Evolutionary conservation across 2,888 invertebrate genomes (phyloP).

Genomic region (Brachypalpus laphriformis): DNA sequence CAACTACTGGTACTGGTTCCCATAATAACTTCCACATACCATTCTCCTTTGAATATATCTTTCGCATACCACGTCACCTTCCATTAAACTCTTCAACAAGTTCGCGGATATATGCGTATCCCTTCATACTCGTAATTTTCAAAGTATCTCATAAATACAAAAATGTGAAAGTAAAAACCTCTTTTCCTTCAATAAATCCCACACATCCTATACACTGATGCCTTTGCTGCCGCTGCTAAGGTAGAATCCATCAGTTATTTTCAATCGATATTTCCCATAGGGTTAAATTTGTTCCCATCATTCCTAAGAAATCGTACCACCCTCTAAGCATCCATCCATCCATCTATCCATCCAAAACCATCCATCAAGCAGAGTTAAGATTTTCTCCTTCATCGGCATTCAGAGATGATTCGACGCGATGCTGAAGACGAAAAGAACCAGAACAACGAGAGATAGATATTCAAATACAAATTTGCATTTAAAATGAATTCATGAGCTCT

Average conservation of each 20-base stretch:
- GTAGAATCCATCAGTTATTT: slow-evolving; percentile 56
- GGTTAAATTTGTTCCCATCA: slow-evolving; percentile 54
- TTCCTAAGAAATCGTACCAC: background rate
- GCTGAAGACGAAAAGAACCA: background rate
- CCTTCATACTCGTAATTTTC: slow-evolving; percentile 14
- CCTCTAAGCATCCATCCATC: background rate
- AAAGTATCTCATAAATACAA: slow-evolving; percentile 55
- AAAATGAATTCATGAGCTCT: slow-evolving; percentile 64
- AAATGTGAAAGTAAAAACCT: slow-evolving; percentile 8
- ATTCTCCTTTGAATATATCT: too few relatives aligned
- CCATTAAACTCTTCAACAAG: slow-evolving; percentile 31
- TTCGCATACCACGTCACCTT: background rate
- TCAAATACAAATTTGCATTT: slow-evolving; percentile 70
- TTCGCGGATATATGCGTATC: slow-evolving; percentile 23
- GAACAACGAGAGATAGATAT: slow-evolving; percentile 48
- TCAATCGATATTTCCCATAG: slow-evolving; percentile 59
- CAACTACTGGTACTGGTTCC: background rate
- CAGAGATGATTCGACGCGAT: slow-evolving; percentile 30
- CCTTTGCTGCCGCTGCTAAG: background rate
- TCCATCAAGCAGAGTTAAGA: slow-evolving; percentile 48
- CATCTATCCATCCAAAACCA: slow-evolving; percentile 2
- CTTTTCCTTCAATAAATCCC: slow-evolving; percentile 16
- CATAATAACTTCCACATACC: background rate
- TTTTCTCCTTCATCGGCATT: slow-evolving; percentile 41
- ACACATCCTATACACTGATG: background rate